Percentiles rank a stretch among this genome's conserved stretches.
These are phyloP conservation scores for Orthosia gothica DNA, from an alignment of 2,888 invertebrate species.

Conservation along the genomic window DNA sequence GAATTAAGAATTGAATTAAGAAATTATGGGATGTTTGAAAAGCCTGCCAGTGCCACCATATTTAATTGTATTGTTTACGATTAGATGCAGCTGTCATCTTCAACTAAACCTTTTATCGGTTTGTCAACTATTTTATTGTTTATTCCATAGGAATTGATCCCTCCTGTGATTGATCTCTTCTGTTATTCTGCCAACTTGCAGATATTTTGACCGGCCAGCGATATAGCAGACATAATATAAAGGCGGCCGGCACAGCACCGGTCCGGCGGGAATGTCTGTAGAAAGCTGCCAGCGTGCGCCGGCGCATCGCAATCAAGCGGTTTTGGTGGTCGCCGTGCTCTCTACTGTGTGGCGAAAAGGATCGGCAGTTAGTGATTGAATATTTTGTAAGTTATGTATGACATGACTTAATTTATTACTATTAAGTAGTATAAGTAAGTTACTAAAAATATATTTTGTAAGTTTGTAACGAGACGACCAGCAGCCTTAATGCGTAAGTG, in stretches of 20 bases:
- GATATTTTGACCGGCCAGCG: slow-evolving; percentile 48
- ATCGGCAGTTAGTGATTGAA: neutral
- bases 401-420: too few relatives aligned
- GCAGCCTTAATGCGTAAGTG: too few relatives aligned
- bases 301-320: slow-evolving; percentile 72
- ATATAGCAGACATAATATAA: slow-evolving; percentile 62
- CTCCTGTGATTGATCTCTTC: neutral
- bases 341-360: slow-evolving; percentile 36
- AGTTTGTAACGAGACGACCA: too few relatives aligned
- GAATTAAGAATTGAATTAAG: too few relatives aligned
- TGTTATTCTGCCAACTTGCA: slow-evolving; percentile 14
- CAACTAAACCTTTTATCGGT: too few relatives aligned
- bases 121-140: neutral
- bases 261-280: slow-evolving; percentile 81
- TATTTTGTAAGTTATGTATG: neutral
- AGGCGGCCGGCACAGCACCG: slow-evolving; percentile 72
- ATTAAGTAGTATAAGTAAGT: too few relatives aligned
- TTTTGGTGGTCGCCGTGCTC: slow-evolving; percentile 65
- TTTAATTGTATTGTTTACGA: too few relatives aligned
- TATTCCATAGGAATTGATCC: neutral
- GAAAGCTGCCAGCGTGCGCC: slow-evolving; percentile 77
- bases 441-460: too few relatives aligned
- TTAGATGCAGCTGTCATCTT: neutral
- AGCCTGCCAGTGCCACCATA: too few relatives aligned
- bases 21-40: too few relatives aligned